Base-by-base conservation (phyloP, 1,140 invertebrate genomes). In the Goniozus legneri region DNA sequence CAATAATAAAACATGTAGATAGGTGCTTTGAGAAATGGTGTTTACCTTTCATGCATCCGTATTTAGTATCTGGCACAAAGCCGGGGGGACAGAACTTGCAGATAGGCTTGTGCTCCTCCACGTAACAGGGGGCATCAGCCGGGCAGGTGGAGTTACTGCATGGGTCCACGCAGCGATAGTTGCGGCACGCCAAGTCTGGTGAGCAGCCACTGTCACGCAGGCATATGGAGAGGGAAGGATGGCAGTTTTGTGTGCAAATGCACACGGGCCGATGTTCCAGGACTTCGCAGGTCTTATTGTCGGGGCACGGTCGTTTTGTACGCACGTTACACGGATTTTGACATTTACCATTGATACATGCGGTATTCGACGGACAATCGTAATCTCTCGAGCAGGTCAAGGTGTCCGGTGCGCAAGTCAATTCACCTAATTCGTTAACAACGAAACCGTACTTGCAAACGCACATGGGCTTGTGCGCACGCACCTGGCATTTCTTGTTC, bases 11-110 rank as follows among this genome's bases (percentile, higher is more conserved):
- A 42, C 13, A 31, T 14, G 27, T 31, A 30, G 18, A 40, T 40
- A 8, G 50, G 48, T 40, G 46, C 51, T 6, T 20, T 58, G 57
- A 66, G 60, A 58, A 65, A 64, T 64, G 69, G 65, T 71, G 66
- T 79, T 90, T 93, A 93, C 91, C 91, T 93, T 92, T 91, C 78
- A 90, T 84, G 82, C 91, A 94, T 87, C 90, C 91, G 82, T 88
- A 88, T 82, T 86, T 87, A 73, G 84, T 80, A 79, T 92, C 90
- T 76, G 87, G 82, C 79, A 85, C 84, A 82, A 88, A 92, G 81
- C 90, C 91, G 75, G 80, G 81, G 66, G 91, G 90, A 83, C 91
- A 94, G 83, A 92, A 92, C 84, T 92, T 91, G 87, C 91, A 93
- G 73, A 90, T 85, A 55, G 90, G 86, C 79, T 87, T 89, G 80